phyloP scores from a whole-genome alignment of 1,140 invertebrate species.

The Drosophila punjabiensis region DNA sequence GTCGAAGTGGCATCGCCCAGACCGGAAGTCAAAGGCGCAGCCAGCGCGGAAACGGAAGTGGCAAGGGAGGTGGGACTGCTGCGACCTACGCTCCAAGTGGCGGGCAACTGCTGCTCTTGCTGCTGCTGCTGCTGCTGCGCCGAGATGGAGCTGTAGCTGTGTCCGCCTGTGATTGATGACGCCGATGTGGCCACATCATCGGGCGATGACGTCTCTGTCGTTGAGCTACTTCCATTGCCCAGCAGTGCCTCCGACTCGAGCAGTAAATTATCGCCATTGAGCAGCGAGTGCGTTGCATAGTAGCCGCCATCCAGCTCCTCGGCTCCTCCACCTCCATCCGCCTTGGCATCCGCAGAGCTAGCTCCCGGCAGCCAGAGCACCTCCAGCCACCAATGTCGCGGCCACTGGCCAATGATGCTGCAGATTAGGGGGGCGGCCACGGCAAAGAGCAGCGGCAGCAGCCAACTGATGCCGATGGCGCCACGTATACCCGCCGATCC shows the following conservation, averaged over 20 bases:
- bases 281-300: constrained; percentile 67
- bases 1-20: constrained; percentile 34
- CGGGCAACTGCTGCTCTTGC: constrained; percentile 6
- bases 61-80: constrained; percentile 5
- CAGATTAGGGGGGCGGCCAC: constrained; percentile 82
- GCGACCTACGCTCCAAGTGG: constrained; percentile 13
- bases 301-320: constrained; percentile 51
- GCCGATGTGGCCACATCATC: constrained; percentile 55
- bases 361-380: constrained; percentile 39
- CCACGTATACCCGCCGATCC: constrained; percentile 74
- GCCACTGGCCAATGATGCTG: constrained; percentile 85
- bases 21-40: constrained; percentile 70
- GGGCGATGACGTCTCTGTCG: constrained; percentile 25
- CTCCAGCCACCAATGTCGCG: constrained; percentile 83
- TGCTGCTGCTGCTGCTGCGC: constrained; percentile 21
- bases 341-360: constrained; percentile 19
- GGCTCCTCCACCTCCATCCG: constrained; percentile 5
- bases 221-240: constrained; percentile 55
- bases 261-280: constrained; percentile 77
- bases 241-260: constrained; percentile 70
- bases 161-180: constrained; percentile 66
- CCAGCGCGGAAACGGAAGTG: constrained; percentile 30
- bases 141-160: constrained; percentile 19
- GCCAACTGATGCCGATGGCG: constrained; percentile 84
- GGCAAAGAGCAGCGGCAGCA: constrained; percentile 81